phyloP scores from a whole-genome alignment of 2,797 vertebrate species.

The Cryptoprocta ferox region DNA sequence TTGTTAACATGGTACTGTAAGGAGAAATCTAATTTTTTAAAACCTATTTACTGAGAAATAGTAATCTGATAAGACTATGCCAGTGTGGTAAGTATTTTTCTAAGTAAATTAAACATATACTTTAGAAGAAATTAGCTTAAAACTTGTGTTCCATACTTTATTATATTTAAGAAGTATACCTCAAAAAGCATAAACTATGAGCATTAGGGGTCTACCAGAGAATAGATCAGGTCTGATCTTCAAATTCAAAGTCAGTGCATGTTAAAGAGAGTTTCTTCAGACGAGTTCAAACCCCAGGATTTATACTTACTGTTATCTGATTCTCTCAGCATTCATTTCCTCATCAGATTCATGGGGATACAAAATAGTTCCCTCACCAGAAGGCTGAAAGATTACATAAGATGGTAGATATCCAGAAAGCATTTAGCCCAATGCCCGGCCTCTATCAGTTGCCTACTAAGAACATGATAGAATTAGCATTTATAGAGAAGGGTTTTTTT shows the following conservation, averaged over 20 bases:
- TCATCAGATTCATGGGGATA: not conserved
- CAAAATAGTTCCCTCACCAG: not conserved
- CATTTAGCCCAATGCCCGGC: not conserved
- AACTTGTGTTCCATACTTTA: not conserved
- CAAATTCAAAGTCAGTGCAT: not conserved
- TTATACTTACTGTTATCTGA: slow-evolving; percentile 10
- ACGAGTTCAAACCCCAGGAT: slow-evolving; percentile 27
- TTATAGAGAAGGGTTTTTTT: not conserved
- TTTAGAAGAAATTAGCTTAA: slow-evolving; percentile 10
- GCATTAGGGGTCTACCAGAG: not conserved
- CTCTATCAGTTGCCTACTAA: not conserved
- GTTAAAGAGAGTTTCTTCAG: not conserved
- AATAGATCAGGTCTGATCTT: not conserved
- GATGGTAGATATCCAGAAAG: not conserved
- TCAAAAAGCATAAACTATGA: not conserved
- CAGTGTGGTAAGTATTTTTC: not conserved
- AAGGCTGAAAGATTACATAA: not conserved
- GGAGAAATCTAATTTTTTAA: slow-evolving; percentile 14
- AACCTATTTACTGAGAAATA: slow-evolving; percentile 1
- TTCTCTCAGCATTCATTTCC: slow-evolving; percentile 27
- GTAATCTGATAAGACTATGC: not conserved
- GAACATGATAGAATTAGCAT: not conserved
- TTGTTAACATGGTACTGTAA: not conserved
- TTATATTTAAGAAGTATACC: not conserved
- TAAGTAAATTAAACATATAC: not conserved